Conservation (phyloP, 2,797 vertebrate genomes). For the Platalea minor region DNA sequence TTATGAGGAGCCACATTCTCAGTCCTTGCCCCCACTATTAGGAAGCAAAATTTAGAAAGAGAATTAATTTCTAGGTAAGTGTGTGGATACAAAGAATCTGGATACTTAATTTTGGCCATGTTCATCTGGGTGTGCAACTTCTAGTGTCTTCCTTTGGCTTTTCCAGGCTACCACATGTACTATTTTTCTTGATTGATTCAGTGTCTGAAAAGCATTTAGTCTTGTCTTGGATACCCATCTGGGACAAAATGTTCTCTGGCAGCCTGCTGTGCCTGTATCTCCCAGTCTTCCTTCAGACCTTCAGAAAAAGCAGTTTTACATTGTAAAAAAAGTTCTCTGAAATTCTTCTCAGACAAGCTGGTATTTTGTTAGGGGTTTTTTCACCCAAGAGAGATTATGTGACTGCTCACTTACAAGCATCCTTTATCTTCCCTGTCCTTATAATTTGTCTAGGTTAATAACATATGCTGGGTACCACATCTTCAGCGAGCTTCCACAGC, state of each 20-base stretch:
- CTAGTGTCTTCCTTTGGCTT: conserved; percentile 5
- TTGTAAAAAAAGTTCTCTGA: not conserved
- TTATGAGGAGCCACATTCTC: not conserved
- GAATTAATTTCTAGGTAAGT: not conserved
- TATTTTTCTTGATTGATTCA: conserved; percentile 25
- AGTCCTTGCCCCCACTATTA: not conserved
- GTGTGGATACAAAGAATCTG: not conserved
- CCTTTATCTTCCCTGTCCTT: not conserved
- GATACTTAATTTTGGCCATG: not conserved
- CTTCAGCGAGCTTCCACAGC: not conserved
- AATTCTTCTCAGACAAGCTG: not conserved
- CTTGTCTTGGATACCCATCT: not conserved
- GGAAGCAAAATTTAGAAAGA: conserved; percentile 17
- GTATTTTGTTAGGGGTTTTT: not conserved
- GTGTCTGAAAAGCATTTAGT: not conserved
- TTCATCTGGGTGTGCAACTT: not conserved
- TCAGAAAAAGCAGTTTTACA: not conserved
- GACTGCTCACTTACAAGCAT: not conserved
- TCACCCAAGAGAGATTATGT: not conserved
- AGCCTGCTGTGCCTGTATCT: not conserved
- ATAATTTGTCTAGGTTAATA: not conserved
- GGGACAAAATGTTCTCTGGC: not conserved
- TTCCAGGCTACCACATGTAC: not conserved
- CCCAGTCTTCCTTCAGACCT: not conserved
- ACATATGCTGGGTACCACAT: too few species aligned